A percentile compares a stretch with the other conserved stretches of the same genome.
phyloP scores from a whole-genome alignment of 1,140 invertebrate genomes.

The Matsumurasca onukii region DNA sequence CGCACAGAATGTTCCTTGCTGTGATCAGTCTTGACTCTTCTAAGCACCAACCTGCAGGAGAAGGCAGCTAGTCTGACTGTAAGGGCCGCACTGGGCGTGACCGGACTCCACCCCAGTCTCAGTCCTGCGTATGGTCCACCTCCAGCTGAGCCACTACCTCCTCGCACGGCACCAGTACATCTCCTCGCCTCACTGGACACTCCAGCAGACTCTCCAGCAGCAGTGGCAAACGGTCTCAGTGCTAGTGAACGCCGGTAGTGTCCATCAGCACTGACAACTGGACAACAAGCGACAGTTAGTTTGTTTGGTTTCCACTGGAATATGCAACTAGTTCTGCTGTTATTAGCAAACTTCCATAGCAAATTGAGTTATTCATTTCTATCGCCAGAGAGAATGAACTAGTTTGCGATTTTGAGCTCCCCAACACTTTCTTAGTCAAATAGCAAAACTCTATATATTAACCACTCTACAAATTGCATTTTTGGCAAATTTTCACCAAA shows the following conservation, averaged over 20 bases:
- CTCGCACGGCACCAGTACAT: slow-evolving; percentile 63
- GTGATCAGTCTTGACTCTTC: no score
- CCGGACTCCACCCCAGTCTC: slow-evolving; percentile 58
- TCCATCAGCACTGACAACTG: slow-evolving; percentile 71
- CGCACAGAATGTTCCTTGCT: no score
- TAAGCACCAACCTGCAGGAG: slow-evolving; percentile 60
- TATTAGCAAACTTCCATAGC: no score
- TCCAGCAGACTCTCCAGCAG: slow-evolving; percentile 70
- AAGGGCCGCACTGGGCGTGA: slow-evolving; percentile 63
- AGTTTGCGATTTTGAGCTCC: no score
- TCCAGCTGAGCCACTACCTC: slow-evolving; percentile 74
- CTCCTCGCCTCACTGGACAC: slow-evolving; percentile 59
- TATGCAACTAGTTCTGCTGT: no score
- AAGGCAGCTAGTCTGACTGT: slow-evolving; percentile 58
- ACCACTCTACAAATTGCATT: no score
- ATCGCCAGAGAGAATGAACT: no score
- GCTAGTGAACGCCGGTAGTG: slow-evolving; percentile 61
- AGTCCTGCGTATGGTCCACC: slow-evolving; percentile 61
- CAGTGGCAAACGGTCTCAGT: slow-evolving; percentile 67
- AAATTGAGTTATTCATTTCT: no score
- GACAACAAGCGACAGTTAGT: slow-evolving; percentile 10
- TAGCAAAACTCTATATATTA: no score
- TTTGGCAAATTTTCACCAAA: no score
- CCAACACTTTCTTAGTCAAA: no score
- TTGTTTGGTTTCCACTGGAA: no score